Conservation (phyloP, 1,140 invertebrate species). For the Trigoniulus corallinus region DNA sequence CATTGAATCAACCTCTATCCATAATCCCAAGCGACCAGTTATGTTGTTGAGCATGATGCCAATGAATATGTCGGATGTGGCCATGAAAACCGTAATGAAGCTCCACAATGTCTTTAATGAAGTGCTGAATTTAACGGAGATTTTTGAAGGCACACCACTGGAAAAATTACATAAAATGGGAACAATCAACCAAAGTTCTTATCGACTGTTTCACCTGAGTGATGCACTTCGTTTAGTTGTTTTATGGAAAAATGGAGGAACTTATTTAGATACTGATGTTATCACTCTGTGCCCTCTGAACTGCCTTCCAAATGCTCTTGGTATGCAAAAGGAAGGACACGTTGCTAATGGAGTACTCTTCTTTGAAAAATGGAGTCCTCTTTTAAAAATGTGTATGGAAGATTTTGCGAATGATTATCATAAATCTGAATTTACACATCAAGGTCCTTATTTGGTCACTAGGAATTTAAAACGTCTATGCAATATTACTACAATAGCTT, state of each 20-base stretch:
- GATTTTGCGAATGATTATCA: conserved; percentile 1
- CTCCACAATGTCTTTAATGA: not conserved
- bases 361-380: not conserved
- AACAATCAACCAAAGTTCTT: not conserved
- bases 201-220: not conserved
- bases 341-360: not conserved
- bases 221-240: not conserved
- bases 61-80: not conserved
- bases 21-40: not conserved
- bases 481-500: not conserved
- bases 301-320: not conserved
- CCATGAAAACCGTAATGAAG: not conserved
- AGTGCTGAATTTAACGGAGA: not conserved
- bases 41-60: not conserved
- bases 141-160: not conserved
- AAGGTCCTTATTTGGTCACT: not conserved
- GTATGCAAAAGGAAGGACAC: not conserved
- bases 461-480: not conserved
- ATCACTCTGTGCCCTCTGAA: not conserved
- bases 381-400: not conserved
- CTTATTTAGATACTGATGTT: not conserved
- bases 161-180: not conserved
- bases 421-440: not conserved
- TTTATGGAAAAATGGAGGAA: conserved; percentile 2
- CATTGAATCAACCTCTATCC: not conserved